A percentile compares a stretch with the other conserved stretches of the same genome.
Conservation (phyloP, 2,113 vertebrate species). For the Entomyzon cyanotis region DNA sequence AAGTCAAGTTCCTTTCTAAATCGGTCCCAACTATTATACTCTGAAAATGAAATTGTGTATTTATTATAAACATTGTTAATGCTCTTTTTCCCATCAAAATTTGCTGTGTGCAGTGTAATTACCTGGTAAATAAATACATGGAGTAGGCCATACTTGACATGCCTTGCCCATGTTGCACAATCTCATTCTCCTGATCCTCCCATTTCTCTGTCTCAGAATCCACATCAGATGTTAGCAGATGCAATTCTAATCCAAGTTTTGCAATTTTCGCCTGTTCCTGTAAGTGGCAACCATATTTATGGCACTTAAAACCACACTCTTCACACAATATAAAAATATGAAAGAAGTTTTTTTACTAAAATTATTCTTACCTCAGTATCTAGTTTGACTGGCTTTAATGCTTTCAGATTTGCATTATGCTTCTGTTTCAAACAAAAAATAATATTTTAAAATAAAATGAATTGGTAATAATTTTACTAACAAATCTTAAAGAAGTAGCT, state of each 20-base stretch:
- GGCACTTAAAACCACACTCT: neutral
- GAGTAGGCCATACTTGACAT: slow-evolving; percentile 94
- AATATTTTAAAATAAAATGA: neutral
- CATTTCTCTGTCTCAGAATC: slow-evolving; percentile 93
- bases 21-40: neutral
- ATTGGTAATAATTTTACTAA: neutral
- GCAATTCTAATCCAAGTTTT: slow-evolving; percentile 91
- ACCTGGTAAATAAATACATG: slow-evolving; percentile 98
- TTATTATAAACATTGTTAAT: neutral
- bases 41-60: neutral
- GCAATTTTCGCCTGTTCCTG: slow-evolving; percentile 92
- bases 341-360: neutral
- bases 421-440: slow-evolving; percentile 82
- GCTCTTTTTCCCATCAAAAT: neutral
- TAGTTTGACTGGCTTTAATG: slow-evolving; percentile 87
- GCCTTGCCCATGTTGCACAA: slow-evolving; percentile 84
- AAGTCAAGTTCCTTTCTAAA: neutral
- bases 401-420: slow-evolving; percentile 88
- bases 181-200: slow-evolving; percentile 91
- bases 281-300: slow-evolving; percentile 22
- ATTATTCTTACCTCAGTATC: slow-evolving; percentile 88
- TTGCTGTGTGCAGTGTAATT: neutral
- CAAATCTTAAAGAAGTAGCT: neutral
- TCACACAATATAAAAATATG: neutral
- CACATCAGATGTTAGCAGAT: slow-evolving; percentile 88